These are phyloP conservation scores for Drymonia ruficornis DNA, from an alignment of 2,888 invertebrate species.

Conservation along the genomic window DNA sequence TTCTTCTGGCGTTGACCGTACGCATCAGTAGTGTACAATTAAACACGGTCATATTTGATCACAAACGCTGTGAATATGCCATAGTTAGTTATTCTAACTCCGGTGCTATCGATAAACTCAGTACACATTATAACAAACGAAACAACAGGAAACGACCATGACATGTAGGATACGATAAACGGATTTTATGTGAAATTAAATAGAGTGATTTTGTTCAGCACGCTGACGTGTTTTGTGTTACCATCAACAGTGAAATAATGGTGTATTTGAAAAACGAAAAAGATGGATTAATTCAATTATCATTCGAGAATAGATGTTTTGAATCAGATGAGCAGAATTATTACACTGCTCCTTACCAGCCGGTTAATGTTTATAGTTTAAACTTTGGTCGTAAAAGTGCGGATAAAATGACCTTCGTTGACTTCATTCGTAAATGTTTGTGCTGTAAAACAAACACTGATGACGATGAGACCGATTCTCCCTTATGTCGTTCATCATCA, in stretches of 20 bases:
- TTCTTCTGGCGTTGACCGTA: slow-evolving; percentile 1
- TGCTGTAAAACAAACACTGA: slow-evolving; percentile 52
- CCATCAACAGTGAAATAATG: slow-evolving; percentile 50
- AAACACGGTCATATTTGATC: slow-evolving; percentile 34
- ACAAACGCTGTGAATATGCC: slow-evolving; percentile 38
- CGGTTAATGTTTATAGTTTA: slow-evolving; percentile 62
- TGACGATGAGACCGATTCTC: slow-evolving; percentile 49
- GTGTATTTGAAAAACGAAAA: slow-evolving; percentile 47
- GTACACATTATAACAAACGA: slow-evolving; percentile 20
- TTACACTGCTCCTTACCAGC: slow-evolving; percentile 48
- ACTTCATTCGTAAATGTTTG: slow-evolving; percentile 51
- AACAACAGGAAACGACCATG: slow-evolving; percentile 73
- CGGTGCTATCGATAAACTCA: slow-evolving; percentile 51
- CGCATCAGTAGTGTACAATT: not conserved
- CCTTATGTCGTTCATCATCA: slow-evolving; percentile 58
- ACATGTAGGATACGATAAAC: slow-evolving; percentile 72
- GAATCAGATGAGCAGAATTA: slow-evolving; percentile 35
- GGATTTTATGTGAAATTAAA: slow-evolving; percentile 64
- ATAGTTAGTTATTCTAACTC: slow-evolving; percentile 47
- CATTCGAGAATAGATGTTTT: slow-evolving; percentile 54
- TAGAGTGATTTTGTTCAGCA: slow-evolving; percentile 50
- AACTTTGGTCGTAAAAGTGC: slow-evolving; percentile 37
- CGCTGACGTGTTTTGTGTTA: slow-evolving; percentile 50
- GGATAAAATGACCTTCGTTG: slow-evolving; percentile 47
- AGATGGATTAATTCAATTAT: slow-evolving; percentile 55